Conservation (phyloP, 2,888 invertebrate species). For the Chymomyza caudatula region DNA sequence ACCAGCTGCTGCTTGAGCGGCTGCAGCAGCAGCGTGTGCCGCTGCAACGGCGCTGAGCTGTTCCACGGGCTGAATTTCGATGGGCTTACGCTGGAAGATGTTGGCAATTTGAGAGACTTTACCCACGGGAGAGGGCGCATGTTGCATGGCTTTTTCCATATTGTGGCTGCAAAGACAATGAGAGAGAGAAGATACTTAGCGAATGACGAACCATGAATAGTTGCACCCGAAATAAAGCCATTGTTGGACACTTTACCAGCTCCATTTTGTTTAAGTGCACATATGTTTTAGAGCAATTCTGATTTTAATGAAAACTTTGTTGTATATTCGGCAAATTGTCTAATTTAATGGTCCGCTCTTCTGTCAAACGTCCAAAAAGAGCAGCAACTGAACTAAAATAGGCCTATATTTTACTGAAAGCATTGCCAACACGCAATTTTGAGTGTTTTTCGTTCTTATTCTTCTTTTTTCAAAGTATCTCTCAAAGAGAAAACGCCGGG, state of each 20-base stretch:
- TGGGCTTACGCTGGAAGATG: conserved; percentile 88
- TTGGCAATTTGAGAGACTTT: conserved; percentile 95
- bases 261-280: conserved; percentile 38
- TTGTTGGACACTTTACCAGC: conserved; percentile 40
- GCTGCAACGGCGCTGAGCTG: conserved; percentile 75
- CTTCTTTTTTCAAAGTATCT: neutral
- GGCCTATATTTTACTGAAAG: neutral
- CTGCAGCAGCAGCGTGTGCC: conserved; percentile 74
- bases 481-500: neutral
- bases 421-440: conserved; percentile 12
- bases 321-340: no score
- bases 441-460: conserved; percentile 19
- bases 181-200: conserved; percentile 5
- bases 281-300: neutral
- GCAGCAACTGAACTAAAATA: neutral
- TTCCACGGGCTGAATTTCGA: conserved; percentile 78
- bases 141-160: conserved; percentile 82
- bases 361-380: neutral
- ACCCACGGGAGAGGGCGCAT: conserved; percentile 80
- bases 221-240: no score
- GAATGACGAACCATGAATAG: conserved; percentile 6
- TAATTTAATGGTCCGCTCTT: neutral
- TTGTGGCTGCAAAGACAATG: conserved; percentile 45
- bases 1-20: conserved; percentile 57
- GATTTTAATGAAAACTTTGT: no score